Evolutionary conservation across 1,140 invertebrate species (phyloP).

Genomic region (Lordiphosa stackelbergi): DNA sequence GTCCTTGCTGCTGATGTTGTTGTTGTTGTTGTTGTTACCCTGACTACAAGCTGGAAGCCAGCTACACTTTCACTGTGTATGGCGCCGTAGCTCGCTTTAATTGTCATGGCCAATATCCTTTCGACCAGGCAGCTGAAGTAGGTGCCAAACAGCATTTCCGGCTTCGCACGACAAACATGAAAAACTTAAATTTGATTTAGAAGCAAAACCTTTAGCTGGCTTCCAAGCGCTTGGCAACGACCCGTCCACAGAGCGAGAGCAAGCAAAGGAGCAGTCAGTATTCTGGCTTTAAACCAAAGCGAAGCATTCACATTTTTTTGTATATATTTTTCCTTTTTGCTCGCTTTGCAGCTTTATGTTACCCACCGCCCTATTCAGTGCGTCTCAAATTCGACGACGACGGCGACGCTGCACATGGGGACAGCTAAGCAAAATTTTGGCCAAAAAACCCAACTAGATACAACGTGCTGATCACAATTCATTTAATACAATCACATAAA

Average conservation of each 20-base stretch:
- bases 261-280: constrained; percentile 4
- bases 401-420: constrained; percentile 14
- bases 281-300: constrained; percentile 48
- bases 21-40: constrained; percentile 10
- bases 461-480: too few species aligned
- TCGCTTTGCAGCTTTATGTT: constrained; percentile 47
- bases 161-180: constrained; percentile 28
- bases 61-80: constrained; percentile 31
- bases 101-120: constrained; percentile 36
- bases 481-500: too few species aligned
- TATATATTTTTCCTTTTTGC: constrained; percentile 31
- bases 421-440: too few species aligned
- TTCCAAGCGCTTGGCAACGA: constrained; percentile 44
- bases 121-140: constrained; percentile 25
- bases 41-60: constrained; percentile 9
- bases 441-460: too few species aligned
- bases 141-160: constrained; percentile 47
- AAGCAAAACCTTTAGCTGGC: constrained; percentile 47
- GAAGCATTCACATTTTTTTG: constrained; percentile 54
- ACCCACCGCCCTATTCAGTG: constrained; percentile 21
- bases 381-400: constrained; percentile 60
- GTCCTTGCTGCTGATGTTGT: constrained; percentile 1
- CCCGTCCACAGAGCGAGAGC: background rate
- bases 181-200: constrained; percentile 65
- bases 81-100: background rate